Conservation (phyloP, 1,140 invertebrate genomes). For the Drosophila triauraria region DNA sequence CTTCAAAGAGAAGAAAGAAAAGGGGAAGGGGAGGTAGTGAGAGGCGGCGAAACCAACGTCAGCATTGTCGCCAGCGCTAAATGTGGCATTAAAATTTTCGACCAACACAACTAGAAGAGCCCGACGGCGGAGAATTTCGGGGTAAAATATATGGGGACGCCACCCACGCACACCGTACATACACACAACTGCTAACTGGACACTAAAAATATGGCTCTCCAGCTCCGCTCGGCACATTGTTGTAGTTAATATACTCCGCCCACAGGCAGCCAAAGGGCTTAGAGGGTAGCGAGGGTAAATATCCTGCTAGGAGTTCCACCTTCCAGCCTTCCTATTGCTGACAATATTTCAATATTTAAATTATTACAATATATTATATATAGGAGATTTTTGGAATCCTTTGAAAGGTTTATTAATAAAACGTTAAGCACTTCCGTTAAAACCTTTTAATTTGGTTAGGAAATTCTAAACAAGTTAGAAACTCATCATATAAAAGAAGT, state of each 20-base stretch:
- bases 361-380: no score
- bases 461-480: no score
- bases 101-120: constrained; percentile 50
- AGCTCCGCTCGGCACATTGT: constrained; percentile 40
- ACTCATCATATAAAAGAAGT: no score
- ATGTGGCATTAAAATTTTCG: constrained; percentile 79
- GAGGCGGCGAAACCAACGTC: constrained; percentile 14
- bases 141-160: constrained; percentile 2
- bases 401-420: no score
- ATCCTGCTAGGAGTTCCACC: not conserved
- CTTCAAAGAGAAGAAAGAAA: not conserved
- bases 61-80: constrained; percentile 70
- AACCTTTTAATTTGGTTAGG: no score
- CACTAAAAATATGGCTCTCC: constrained; percentile 70
- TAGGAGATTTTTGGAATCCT: no score
- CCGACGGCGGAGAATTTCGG: constrained; percentile 4
- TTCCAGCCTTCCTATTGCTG: not conserved
- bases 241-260: constrained; percentile 33
- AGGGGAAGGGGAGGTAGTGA: no score
- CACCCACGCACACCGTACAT: constrained; percentile 5
- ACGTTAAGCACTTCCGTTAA: no score
- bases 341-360: not conserved
- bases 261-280: not conserved
- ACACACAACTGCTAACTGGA: constrained; percentile 62
- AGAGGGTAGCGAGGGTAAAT: constrained; percentile 25